Percentiles rank a stretch among this genome's conserved stretches.
Evolutionary conservation across 1,140 invertebrate genomes (phyloP).

Genomic region (Metopolophium dirhodum): DNA sequence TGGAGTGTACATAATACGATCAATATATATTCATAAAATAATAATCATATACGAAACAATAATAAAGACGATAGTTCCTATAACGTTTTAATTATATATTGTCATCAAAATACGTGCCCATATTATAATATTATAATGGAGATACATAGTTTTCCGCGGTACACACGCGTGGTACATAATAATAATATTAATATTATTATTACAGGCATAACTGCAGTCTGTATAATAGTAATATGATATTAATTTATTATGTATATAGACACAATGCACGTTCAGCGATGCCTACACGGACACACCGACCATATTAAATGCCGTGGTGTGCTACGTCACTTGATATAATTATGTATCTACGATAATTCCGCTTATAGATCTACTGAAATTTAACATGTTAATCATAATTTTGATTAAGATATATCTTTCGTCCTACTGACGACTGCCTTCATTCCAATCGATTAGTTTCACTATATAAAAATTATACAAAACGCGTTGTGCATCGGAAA

Average conservation of each 20-base stretch:
- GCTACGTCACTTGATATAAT: slow-evolving; percentile 47
- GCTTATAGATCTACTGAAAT: not conserved
- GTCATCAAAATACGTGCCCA: not conserved
- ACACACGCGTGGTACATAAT: not conserved
- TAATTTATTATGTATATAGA: not conserved
- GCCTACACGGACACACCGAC: not conserved
- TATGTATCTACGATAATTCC: not conserved
- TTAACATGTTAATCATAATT: not conserved
- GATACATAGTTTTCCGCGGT: not conserved
- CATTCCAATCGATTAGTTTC: slow-evolving; percentile 10
- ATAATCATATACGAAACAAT: not conserved
- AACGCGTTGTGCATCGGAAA: not conserved
- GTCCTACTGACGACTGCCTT: not conserved
- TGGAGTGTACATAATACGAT: not conserved
- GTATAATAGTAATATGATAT: not conserved
- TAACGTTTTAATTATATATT: not conserved
- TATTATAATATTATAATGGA: not conserved
- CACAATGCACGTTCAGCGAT: not conserved
- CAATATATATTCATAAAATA: not conserved
- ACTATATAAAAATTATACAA: not conserved
- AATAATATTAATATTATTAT: not conserved
- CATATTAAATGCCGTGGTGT: not conserved
- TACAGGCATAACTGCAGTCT: not conserved
- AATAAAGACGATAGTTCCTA: not conserved
- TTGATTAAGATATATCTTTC: not conserved